Evolutionary conservation across 2,888 invertebrate genomes (phyloP).

Genomic region (Flabesymbios commensalis): DNA sequence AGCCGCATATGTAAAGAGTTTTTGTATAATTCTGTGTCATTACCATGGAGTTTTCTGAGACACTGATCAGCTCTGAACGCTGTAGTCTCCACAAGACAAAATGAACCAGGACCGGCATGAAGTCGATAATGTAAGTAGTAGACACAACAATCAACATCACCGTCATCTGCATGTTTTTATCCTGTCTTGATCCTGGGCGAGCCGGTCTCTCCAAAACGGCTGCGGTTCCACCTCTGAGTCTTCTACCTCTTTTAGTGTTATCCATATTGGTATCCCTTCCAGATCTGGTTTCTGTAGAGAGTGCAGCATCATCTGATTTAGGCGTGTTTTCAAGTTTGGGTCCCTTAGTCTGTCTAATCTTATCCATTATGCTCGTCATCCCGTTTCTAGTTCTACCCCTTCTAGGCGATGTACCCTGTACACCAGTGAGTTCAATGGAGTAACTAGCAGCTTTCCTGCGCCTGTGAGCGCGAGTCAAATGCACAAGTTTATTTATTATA

Average conservation of each 20-base stretch:
- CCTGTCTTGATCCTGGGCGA: too few species aligned
- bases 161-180: slow-evolving; percentile 34
- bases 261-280: too few species aligned
- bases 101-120: slow-evolving; percentile 31
- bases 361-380: too few species aligned
- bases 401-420: too few species aligned
- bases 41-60: slow-evolving; percentile 1
- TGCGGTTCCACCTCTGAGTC: too few species aligned
- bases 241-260: too few species aligned
- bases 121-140: slow-evolving; percentile 36
- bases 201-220: too few species aligned
- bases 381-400: too few species aligned
- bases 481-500: slow-evolving; percentile 32
- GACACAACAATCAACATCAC: slow-evolving; percentile 39
- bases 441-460: not conserved
- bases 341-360: too few species aligned
- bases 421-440: not conserved
- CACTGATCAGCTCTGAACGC: slow-evolving; percentile 2
- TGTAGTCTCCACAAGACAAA: slow-evolving; percentile 21
- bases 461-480: slow-evolving; percentile 3
- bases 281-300: too few species aligned
- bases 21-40: slow-evolving; percentile 31
- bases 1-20: slow-evolving; percentile 35
- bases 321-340: too few species aligned
- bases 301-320: too few species aligned